Conservation (phyloP, 2,113 vertebrate species). For the Ctenomys sociabilis region DNA sequence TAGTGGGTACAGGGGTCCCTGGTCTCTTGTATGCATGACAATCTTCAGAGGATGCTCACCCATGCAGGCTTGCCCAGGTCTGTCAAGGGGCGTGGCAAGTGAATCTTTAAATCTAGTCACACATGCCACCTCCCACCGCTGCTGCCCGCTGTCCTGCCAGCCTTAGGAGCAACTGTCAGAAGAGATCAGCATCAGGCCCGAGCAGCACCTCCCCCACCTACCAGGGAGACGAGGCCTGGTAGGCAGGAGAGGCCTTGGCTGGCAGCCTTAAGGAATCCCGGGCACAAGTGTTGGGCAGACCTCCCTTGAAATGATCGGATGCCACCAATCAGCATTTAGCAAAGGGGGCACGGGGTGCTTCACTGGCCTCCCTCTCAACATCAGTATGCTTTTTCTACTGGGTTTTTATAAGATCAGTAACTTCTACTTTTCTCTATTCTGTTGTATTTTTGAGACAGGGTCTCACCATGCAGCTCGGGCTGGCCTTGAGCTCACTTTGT, state of each 20-base stretch:
- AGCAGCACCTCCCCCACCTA: constrained; percentile 67
- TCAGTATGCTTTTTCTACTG: neutral
- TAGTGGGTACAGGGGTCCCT: neutral
- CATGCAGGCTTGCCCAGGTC: neutral
- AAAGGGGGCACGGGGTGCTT: neutral
- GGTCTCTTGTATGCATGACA: neutral
- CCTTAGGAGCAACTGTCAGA: constrained; percentile 85
- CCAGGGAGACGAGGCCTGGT: neutral
- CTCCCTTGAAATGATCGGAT: neutral
- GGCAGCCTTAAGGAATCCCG: neutral
- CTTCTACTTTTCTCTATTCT: neutral
- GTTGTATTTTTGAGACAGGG: neutral
- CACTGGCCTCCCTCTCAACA: neutral
- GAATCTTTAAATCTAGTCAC: constrained; percentile 74
- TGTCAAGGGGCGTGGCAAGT: constrained; percentile 23
- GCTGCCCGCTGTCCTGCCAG: constrained; percentile 67
- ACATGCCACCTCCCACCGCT: constrained; percentile 44
- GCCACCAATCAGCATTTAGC: constrained; percentile 17
- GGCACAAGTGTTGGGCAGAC: neutral
- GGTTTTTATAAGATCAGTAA: neutral
- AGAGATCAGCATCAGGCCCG: constrained; percentile 84
- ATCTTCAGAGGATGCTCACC: constrained; percentile 56
- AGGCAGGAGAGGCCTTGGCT: constrained; percentile 9
- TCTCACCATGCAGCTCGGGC: neutral
- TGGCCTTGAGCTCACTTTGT: neutral